phyloP scores from a whole-genome alignment of 1,140 invertebrate species.

The Drosophila nigrodunni region DNA sequence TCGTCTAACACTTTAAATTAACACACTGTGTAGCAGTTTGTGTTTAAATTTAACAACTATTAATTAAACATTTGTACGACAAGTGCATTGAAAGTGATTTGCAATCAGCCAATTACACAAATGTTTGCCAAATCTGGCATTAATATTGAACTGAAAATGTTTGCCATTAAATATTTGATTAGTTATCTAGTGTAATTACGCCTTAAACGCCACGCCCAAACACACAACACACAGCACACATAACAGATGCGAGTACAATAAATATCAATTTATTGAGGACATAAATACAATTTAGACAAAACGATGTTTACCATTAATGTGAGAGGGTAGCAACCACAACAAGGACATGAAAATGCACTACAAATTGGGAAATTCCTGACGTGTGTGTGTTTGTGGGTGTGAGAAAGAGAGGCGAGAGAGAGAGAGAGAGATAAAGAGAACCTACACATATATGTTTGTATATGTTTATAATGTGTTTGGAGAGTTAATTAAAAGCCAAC shows the following conservation, averaged over 20 bases:
- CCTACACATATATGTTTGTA: neutral
- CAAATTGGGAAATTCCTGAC: slow-evolving; percentile 29
- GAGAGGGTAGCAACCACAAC: slow-evolving; percentile 6
- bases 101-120: neutral
- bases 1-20: too few species aligned
- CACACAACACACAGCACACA: neutral
- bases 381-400: too few species aligned
- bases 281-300: slow-evolving; percentile 34
- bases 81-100: neutral
- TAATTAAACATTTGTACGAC: too few species aligned
- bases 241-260: neutral
- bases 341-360: slow-evolving; percentile 45
- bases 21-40: too few species aligned
- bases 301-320: slow-evolving; percentile 29
- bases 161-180: neutral
- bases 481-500: slow-evolving; percentile 67
- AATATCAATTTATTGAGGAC: neutral
- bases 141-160: neutral
- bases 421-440: slow-evolving; percentile 4
- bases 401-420: slow-evolving; percentile 1
- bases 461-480: slow-evolving; percentile 43
- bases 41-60: too few species aligned
- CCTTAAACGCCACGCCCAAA: slow-evolving; percentile 4
- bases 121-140: neutral
- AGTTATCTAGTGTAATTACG: slow-evolving; percentile 9